These are phyloP conservation scores for Drosophila cardini DNA, from an alignment of 1,140 invertebrate genomes.

Conservation along the genomic window DNA sequence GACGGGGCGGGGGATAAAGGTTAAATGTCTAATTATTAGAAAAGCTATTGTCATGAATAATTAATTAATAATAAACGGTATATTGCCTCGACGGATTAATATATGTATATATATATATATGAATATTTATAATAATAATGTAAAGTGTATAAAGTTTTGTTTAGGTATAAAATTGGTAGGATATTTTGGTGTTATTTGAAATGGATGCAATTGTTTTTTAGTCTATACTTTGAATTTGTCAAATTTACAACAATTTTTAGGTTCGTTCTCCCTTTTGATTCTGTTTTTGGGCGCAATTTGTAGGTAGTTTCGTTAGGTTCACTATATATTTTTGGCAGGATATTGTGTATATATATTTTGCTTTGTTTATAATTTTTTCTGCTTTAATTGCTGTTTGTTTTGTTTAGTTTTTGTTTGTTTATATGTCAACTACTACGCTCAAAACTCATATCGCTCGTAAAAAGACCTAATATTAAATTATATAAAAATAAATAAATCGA, in stretches of 20 bases:
- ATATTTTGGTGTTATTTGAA: constrained; percentile 51
- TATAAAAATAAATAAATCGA: constrained; percentile 81
- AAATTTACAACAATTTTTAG: constrained; percentile 73
- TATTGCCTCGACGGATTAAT: constrained; percentile 35
- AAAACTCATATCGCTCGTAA: constrained; percentile 67
- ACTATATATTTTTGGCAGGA: constrained; percentile 81
- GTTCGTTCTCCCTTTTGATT: constrained; percentile 11
- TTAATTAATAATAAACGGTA: constrained; percentile 7
- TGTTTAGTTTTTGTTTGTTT: constrained; percentile 31
- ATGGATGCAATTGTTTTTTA: constrained; percentile 63
- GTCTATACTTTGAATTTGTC: constrained; percentile 71
- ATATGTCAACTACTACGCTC: constrained; percentile 52
- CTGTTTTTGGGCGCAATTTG: constrained; percentile 61
- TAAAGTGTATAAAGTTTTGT: constrained; percentile 25
- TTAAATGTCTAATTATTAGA: constrained; percentile 40
- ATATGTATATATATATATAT: no score
- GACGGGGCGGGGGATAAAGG: background rate
- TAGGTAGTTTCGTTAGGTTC: constrained; percentile 74
- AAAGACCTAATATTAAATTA: constrained; percentile 78
- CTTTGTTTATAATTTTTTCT: constrained; percentile 39
- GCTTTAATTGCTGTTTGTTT: constrained; percentile 38
- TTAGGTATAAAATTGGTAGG: constrained; percentile 44
- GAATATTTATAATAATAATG: constrained; percentile 47
- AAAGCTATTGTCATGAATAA: constrained; percentile 70
- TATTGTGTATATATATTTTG: constrained; percentile 56